Base-by-base conservation (phyloP, 1,140 invertebrate species). In the Caenorhabditis brenneri region DNA sequence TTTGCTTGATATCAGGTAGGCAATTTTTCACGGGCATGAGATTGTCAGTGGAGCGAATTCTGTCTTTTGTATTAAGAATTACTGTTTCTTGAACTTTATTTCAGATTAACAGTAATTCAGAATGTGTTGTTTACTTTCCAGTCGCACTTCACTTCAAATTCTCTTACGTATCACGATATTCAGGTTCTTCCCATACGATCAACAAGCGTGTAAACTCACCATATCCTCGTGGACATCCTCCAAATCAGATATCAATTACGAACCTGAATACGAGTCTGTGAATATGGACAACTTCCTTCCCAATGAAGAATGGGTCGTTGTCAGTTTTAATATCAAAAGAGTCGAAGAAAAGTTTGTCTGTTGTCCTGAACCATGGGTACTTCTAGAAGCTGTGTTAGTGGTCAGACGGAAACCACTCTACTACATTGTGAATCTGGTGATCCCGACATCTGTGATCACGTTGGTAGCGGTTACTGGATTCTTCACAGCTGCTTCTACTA, bases 401-500 rank as follows among this genome's bases (percentile, higher is more conserved):
- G 88, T 90, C 12, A 69, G 89, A 79, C 42, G 89, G 53, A 90
- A 90, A 79, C 89, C 89, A 19, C 81, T 90, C 7, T 90, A 91
- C 83, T 91, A 90, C 65, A 88, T 90, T 79, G 89, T 83, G 9
- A 86, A 84, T 82, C 33, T 88, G 74, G 89, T 90, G 5, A 84
- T 90, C 39, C 89, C 89, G 7, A 90, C 89, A 42, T 88, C 87
- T 1, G 89, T 90, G 22, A 90, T 90, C 84, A 90, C 89, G 15
- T 60, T 90, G 48, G 90, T 90, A 12, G 90, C 89, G 12, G 90
- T 90, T 16, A 91, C 90, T 36, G 89, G 89, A n/a, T 90, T 90
- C 84, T 90, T 90, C 80, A 91, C 89, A n/a, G 90, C 89, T 16
- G 89, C 89, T n/a, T 90, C 90, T 29, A 90, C 89, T 15, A 88